phyloP scores from a whole-genome alignment of 2,797 vertebrate genomes.

The Iguana delicatissima region DNA sequence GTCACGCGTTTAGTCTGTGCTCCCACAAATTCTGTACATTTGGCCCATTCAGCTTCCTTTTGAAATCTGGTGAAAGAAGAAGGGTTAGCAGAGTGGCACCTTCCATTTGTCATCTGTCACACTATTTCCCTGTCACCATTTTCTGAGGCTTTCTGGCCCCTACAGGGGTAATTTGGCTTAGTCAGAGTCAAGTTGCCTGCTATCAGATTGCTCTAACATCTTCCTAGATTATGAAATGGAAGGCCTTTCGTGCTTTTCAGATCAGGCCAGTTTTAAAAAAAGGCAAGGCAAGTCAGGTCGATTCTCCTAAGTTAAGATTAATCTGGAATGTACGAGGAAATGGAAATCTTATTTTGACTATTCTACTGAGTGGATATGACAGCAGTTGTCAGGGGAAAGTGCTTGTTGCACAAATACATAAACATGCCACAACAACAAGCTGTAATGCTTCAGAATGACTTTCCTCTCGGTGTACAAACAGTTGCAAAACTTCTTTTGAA shows the following conservation, averaged over 20 bases:
- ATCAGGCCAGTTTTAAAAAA: slow-evolving; percentile 47
- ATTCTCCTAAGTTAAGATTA: slow-evolving; percentile 70
- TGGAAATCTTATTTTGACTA: slow-evolving; percentile 74
- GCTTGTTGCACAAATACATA: slow-evolving; percentile 41
- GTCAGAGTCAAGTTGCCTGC: slow-evolving; percentile 64
- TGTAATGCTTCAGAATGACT: slow-evolving; percentile 31
- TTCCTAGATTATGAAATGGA: slow-evolving; percentile 47
- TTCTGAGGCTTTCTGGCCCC: slow-evolving; percentile 49
- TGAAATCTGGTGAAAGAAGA: slow-evolving; percentile 53
- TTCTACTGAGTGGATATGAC: slow-evolving; percentile 64
- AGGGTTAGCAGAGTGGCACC: slow-evolving; percentile 45
- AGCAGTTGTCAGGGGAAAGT: slow-evolving; percentile 55
- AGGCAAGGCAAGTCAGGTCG: slow-evolving; percentile 66
- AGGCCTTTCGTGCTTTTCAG: slow-evolving; percentile 50
- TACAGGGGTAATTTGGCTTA: slow-evolving; percentile 57
- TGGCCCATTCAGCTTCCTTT: slow-evolving; percentile 59
- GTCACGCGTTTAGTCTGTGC: slow-evolving; percentile 36
- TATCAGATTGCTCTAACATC: slow-evolving; percentile 52
- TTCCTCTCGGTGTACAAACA: slow-evolving; percentile 7
- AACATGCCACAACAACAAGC: slow-evolving; percentile 60
- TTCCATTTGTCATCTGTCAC: not conserved
- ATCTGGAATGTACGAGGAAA: slow-evolving; percentile 58
- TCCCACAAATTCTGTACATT: slow-evolving; percentile 65
- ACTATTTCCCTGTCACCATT: slow-evolving; percentile 29
- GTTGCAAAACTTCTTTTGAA: slow-evolving; percentile 40